Percentiles rank a stretch among this genome's conserved stretches.
Evolutionary conservation across 2,113 vertebrate genomes (phyloP).

Genomic region (Pica pica): DNA sequence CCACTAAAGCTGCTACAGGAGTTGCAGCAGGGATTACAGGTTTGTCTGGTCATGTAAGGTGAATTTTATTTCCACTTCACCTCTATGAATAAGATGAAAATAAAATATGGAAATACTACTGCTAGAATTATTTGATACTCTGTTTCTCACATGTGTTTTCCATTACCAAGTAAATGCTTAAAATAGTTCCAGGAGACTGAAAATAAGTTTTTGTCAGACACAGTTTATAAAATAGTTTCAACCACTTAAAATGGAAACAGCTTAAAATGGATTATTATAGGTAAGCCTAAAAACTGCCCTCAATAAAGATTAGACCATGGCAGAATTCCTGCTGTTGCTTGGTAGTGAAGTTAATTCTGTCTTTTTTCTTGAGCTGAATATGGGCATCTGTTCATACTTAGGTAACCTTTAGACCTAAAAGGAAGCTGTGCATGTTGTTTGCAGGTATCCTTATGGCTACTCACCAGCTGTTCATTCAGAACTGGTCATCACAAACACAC

Average conservation of each 20-base stretch:
- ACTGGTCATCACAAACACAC: background rate
- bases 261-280: background rate
- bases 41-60: slow-evolving; percentile 1
- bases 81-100: slow-evolving; percentile 10
- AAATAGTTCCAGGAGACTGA: slow-evolving; percentile 26
- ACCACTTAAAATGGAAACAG: slow-evolving; percentile 16
- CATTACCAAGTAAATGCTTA: slow-evolving; percentile 5
- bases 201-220: slow-evolving; percentile 21
- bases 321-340: background rate
- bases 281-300: slow-evolving; percentile 1
- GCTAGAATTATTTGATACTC: slow-evolving; percentile 2
- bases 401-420: background rate
- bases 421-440: background rate
- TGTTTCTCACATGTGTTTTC: slow-evolving; percentile 25
- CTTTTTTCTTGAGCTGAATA: background rate
- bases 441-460: background rate
- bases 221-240: slow-evolving; percentile 41
- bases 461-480: background rate
- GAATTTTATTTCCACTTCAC: background rate
- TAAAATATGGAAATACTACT: background rate
- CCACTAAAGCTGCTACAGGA: background rate
- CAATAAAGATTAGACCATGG: background rate
- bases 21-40: background rate
- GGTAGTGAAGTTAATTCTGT: background rate
- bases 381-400: background rate